These are phyloP conservation scores for Leptopilina drosophilae DNA, from an alignment of 2,888 invertebrate genomes.

Conservation along the genomic window DNA sequence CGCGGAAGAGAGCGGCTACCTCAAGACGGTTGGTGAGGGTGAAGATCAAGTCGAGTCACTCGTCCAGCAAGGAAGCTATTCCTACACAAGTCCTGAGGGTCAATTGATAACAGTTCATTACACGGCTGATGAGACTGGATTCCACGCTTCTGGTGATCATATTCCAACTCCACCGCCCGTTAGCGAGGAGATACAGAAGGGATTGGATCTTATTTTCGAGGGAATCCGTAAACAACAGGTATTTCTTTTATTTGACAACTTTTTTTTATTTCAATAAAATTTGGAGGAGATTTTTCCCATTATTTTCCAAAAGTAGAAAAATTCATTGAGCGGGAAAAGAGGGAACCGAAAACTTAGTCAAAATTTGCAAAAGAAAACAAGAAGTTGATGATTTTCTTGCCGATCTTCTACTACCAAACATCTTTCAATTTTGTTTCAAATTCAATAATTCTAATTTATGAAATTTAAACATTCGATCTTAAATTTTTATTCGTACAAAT, in stretches of 20 bases:
- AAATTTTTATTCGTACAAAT: no score
- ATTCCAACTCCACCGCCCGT: conserved; percentile 91
- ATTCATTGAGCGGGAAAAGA: no score
- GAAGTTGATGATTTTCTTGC: no score
- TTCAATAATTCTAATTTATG: no score
- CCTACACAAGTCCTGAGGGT: conserved; percentile 89
- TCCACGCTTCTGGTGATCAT: conserved; percentile 89
- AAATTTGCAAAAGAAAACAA: no score
- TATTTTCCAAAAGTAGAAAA: no score
- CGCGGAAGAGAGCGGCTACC: conserved; percentile 87
- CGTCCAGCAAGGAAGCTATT: conserved; percentile 88
- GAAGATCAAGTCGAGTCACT: conserved; percentile 84
- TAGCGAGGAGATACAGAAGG: conserved; percentile 91
- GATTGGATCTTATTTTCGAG: conserved; percentile 90
- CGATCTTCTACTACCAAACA: no score
- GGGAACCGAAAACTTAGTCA: no score
- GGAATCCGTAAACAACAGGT: conserved; percentile 85
- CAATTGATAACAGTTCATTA: conserved; percentile 86
- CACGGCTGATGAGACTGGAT: conserved; percentile 90
- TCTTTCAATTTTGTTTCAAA: no score
- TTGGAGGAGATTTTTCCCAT: no score
- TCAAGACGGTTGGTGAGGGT: conserved; percentile 84
- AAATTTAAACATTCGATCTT: no score
- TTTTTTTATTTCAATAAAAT: no score
- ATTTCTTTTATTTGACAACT: conserved; percentile 47